Percentiles rank a stretch among this genome's conserved stretches.
Evolutionary conservation across 2,888 invertebrate species (phyloP).

Genomic region (Myathropa florea): DNA sequence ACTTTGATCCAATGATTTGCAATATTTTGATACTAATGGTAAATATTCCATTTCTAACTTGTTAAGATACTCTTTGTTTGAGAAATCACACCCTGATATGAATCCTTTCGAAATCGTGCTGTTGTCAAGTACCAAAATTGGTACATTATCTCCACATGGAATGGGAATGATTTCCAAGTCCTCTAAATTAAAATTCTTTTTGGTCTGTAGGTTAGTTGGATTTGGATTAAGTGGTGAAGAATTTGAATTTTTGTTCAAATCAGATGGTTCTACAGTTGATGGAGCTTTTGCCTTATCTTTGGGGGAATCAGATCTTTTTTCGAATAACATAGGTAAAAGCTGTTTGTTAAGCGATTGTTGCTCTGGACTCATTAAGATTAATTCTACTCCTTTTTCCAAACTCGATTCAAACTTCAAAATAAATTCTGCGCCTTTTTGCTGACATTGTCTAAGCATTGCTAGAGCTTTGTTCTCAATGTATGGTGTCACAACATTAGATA

Average conservation of each 20-base stretch:
- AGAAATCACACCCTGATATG: conserved; percentile 71
- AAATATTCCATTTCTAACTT: conserved; percentile 63
- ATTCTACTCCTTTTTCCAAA: conserved; percentile 59
- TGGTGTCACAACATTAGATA: conserved; percentile 69
- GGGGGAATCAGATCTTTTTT: conserved; percentile 25
- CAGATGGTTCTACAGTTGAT: conserved; percentile 16
- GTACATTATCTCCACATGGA: conserved; percentile 63
- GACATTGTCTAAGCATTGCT: conserved; percentile 61
- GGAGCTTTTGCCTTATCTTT: conserved; percentile 1
- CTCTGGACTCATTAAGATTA: conserved; percentile 66
- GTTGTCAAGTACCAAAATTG: conserved; percentile 72
- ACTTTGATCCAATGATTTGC: conserved; percentile 43
- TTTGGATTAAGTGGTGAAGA: conserved; percentile 16
- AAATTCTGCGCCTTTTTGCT: conserved; percentile 66
- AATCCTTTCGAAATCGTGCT: conserved; percentile 70
- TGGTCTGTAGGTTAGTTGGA: neutral
- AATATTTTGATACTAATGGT: conserved; percentile 65
- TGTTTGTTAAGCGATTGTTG: conserved; percentile 72
- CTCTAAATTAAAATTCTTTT: conserved; percentile 47
- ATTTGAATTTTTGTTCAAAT: neutral
- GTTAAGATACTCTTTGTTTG: conserved; percentile 53
- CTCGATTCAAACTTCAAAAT: conserved; percentile 54
- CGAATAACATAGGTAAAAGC: conserved; percentile 72
- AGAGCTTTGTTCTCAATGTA: conserved; percentile 71
- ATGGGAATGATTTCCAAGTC: conserved; percentile 72